Evolutionary conservation across 2,113 vertebrate species (phyloP).

Genomic region (Percopsis transmontana): DNA sequence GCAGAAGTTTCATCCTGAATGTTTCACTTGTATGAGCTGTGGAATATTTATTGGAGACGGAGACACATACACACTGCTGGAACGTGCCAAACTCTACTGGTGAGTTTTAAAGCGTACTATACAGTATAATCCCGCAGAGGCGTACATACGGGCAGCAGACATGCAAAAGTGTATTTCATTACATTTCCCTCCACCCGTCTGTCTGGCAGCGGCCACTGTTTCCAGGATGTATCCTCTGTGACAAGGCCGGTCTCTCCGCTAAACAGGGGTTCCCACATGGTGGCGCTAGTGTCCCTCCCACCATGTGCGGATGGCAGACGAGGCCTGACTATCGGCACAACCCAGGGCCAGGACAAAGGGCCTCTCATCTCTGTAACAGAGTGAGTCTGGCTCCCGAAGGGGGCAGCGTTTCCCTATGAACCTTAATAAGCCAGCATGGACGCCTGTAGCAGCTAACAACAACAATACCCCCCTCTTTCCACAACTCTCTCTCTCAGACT

Average conservation of each 20-base stretch:
- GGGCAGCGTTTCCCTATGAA: background rate
- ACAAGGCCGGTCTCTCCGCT: slow-evolving; percentile 62
- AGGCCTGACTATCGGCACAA: slow-evolving; percentile 84
- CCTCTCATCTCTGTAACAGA: slow-evolving; percentile 85
- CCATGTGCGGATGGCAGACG: slow-evolving; percentile 79
- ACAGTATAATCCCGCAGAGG: background rate
- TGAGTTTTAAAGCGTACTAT: slow-evolving; percentile 53
- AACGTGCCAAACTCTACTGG: slow-evolving; percentile 94
- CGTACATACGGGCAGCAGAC: background rate
- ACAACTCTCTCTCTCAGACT: slow-evolving; percentile 69
- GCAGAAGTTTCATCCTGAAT: slow-evolving; percentile 95
- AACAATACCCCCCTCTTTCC: background rate
- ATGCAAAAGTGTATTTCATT: background rate
- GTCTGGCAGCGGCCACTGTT: slow-evolving; percentile 85
- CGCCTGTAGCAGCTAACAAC: background rate
- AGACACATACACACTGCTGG: slow-evolving; percentile 90
- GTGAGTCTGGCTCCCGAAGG: slow-evolving; percentile 76
- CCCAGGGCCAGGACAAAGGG: slow-evolving; percentile 78
- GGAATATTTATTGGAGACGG: slow-evolving; percentile 89
- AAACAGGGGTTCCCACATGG: slow-evolving; percentile 85
- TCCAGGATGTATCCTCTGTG: slow-evolving; percentile 81
- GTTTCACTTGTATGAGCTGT: slow-evolving; percentile 90
- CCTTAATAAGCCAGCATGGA: background rate
- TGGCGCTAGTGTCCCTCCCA: slow-evolving; percentile 92
- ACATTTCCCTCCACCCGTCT: background rate